Percentiles rank a stretch among this genome's conserved stretches.
Evolutionary conservation across 2,888 invertebrate genomes (phyloP).

Genomic region (Campoplex nolae): DNA sequence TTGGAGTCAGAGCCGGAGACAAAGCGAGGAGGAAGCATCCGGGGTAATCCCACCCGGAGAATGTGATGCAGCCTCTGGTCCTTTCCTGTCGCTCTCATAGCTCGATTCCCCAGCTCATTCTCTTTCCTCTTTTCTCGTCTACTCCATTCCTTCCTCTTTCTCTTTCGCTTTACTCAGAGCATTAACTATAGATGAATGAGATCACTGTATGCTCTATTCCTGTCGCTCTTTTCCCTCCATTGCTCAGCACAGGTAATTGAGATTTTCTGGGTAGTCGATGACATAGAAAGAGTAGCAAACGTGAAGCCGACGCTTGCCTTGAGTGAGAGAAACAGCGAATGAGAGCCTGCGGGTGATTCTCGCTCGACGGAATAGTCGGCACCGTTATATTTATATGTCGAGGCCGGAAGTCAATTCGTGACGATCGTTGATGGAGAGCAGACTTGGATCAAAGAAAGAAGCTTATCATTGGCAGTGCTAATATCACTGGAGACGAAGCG

Average conservation of each 20-base stretch:
- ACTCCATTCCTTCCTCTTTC: not conserved
- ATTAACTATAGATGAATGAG: slow-evolving; percentile 27
- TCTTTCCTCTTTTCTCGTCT: slow-evolving; percentile 15
- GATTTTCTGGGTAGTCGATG: slow-evolving; percentile 75
- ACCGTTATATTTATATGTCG: slow-evolving; percentile 5
- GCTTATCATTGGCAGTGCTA: slow-evolving; percentile 54
- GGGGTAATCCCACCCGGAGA: slow-evolving; percentile 80
- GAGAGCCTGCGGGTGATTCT: slow-evolving; percentile 52
- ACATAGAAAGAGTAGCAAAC: slow-evolving; percentile 57
- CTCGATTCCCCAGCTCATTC: slow-evolving; percentile 57
- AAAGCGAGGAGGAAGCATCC: slow-evolving; percentile 80
- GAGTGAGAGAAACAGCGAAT: slow-evolving; percentile 31
- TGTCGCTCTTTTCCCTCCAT: slow-evolving; percentile 70
- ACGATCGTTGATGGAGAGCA: slow-evolving; percentile 51
- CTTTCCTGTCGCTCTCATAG: slow-evolving; percentile 75
- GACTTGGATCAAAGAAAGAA: slow-evolving; percentile 52
- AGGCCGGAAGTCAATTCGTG: slow-evolving; percentile 63
- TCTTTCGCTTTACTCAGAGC: slow-evolving; percentile 12
- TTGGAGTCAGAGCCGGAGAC: slow-evolving; percentile 77
- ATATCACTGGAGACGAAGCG: slow-evolving; percentile 57
- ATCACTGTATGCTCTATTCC: slow-evolving; percentile 55
- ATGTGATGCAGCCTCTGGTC: slow-evolving; percentile 78
- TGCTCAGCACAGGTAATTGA: slow-evolving; percentile 78
- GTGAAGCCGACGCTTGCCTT: slow-evolving; percentile 7
- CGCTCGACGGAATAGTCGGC: slow-evolving; percentile 19